Evolutionary conservation across 2,888 invertebrate species (phyloP).

Genomic region (Microchrysa polita): DNA sequence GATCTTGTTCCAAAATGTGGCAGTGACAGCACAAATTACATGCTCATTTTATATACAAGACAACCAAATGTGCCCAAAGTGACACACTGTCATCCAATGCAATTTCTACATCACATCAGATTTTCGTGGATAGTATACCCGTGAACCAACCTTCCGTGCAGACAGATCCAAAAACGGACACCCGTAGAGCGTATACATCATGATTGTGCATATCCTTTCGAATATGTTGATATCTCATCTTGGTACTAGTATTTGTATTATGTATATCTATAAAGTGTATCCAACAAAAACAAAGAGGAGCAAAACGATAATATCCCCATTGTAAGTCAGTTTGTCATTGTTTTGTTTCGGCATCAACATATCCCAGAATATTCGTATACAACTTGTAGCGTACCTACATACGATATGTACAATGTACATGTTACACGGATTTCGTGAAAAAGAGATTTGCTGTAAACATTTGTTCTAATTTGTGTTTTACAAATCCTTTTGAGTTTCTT

Average conservation of each 20-base stretch:
- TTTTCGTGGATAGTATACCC: neutral
- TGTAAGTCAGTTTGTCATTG: too few relatives aligned
- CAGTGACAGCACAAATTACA: too few relatives aligned
- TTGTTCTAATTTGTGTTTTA: slow-evolving; percentile 40
- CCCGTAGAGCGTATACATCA: slow-evolving; percentile 3
- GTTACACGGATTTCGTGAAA: slow-evolving; percentile 20
- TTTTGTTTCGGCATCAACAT: too few relatives aligned
- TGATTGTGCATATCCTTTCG: slow-evolving; percentile 10
- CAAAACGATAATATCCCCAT: too few relatives aligned
- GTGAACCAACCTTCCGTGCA: slow-evolving; percentile 3
- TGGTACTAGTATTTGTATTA: too few relatives aligned
- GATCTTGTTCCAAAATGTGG: too few relatives aligned
- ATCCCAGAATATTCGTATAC: neutral
- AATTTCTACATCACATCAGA: slow-evolving; percentile 28
- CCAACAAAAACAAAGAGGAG: too few relatives aligned
- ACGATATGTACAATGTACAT: slow-evolving; percentile 10
- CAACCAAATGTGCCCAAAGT: slow-evolving; percentile 16
- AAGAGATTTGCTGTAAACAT: slow-evolving; percentile 38
- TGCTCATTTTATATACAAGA: slow-evolving; percentile 5
- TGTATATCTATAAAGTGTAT: too few relatives aligned
- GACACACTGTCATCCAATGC: slow-evolving; percentile 13
- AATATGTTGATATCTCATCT: slow-evolving; percentile 2
- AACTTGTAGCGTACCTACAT: neutral
- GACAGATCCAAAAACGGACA: slow-evolving; percentile 4
- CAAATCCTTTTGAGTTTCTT: slow-evolving; percentile 26